These are phyloP conservation scores for Polydrusus cervinus DNA, from an alignment of 2,888 invertebrate genomes.

Conservation along the genomic window DNA sequence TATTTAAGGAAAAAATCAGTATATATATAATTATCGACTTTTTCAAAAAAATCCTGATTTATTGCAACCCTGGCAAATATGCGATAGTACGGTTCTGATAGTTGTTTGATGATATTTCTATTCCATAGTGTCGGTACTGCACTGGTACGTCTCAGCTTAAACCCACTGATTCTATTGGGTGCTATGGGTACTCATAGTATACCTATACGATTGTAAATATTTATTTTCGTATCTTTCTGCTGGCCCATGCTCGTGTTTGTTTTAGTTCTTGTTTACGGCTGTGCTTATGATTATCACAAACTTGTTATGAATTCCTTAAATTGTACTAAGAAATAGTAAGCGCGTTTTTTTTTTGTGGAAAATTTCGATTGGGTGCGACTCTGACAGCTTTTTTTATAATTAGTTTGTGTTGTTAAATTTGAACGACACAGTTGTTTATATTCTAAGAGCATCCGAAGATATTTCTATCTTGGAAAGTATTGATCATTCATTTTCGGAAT, in stretches of 20 bases:
- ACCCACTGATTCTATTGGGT: neutral
- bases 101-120: too few relatives aligned
- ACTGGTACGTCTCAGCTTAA: neutral
- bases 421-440: too few relatives aligned
- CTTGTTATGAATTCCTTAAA: slow-evolving; percentile 24
- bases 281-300: slow-evolving; percentile 31
- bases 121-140: slow-evolving; percentile 6
- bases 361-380: neutral
- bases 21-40: too few relatives aligned
- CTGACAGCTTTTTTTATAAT: too few relatives aligned
- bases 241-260: slow-evolving; percentile 17
- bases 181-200: slow-evolving; percentile 5
- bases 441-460: too few relatives aligned
- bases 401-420: too few relatives aligned
- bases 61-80: neutral
- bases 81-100: too few relatives aligned
- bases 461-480: too few relatives aligned
- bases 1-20: too few relatives aligned
- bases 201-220: slow-evolving; percentile 28
- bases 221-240: slow-evolving; percentile 37
- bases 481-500: too few relatives aligned
- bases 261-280: slow-evolving; percentile 33
- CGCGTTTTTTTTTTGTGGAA: neutral
- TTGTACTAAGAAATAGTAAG: slow-evolving; percentile 8
- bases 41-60: neutral